A percentile compares a stretch with the other conserved stretches of the same genome.
These are phyloP conservation scores for Tridacna crocea DNA, from an alignment of 2,888 invertebrate genomes.

Conservation along the genomic window DNA sequence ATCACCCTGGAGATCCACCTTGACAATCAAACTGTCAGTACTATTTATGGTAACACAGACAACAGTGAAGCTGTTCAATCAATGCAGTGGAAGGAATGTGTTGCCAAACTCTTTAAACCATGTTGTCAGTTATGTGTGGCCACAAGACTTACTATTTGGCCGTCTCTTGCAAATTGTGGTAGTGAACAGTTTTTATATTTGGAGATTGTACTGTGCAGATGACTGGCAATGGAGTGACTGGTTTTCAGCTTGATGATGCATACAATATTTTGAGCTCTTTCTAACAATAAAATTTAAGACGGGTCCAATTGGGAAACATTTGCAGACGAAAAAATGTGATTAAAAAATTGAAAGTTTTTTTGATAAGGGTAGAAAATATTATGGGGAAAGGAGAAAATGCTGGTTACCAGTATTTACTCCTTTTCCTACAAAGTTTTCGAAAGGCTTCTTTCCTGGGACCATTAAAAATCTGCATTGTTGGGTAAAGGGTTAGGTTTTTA, in stretches of 20 bases:
- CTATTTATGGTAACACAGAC: constrained; percentile 78
- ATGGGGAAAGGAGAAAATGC: too few species aligned
- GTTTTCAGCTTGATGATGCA: constrained; percentile 57
- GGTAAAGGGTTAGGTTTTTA: too few species aligned
- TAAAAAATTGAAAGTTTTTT: too few species aligned
- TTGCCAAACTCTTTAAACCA: constrained; percentile 51
- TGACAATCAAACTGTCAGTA: constrained; percentile 73
- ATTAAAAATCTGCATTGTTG: too few species aligned
- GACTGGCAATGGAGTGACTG: constrained; percentile 76
- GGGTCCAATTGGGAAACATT: too few species aligned
- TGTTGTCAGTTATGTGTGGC: constrained; percentile 62
- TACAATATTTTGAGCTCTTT: too few species aligned
- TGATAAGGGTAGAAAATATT: too few species aligned
- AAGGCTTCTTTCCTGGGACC: too few species aligned
- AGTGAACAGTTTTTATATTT: constrained; percentile 74
- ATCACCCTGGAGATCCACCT: constrained; percentile 72
- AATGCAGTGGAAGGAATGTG: constrained; percentile 63
- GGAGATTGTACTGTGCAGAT: constrained; percentile 75
- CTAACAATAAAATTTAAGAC: too few species aligned
- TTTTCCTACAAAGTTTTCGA: too few species aligned
- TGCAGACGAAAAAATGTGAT: too few species aligned
- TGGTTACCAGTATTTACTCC: too few species aligned
- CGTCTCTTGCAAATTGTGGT: constrained; percentile 72
- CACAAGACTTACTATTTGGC: constrained; percentile 70
- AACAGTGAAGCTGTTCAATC: constrained; percentile 66